These are phyloP conservation scores for Carollia perspicillata DNA, from an alignment of 2,113 vertebrate species.

Conservation along the genomic window DNA sequence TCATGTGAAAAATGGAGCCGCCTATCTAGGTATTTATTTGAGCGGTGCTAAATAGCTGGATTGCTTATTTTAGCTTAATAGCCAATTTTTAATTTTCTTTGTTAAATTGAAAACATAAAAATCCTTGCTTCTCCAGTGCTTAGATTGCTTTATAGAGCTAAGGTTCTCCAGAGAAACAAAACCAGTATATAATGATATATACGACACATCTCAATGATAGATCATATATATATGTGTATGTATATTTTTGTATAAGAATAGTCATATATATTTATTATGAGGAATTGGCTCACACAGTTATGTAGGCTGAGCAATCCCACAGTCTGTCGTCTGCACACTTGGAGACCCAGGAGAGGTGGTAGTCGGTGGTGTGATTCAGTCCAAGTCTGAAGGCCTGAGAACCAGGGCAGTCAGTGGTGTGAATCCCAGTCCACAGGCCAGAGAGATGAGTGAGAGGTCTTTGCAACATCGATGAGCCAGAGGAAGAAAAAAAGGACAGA, in stretches of 20 bases:
- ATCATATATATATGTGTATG: too few relatives aligned
- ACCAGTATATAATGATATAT: not conserved
- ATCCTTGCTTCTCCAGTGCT: not conserved
- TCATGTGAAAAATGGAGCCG: not conserved
- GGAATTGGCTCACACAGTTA: not conserved
- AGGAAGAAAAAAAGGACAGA: not conserved
- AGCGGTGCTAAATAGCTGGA: not conserved
- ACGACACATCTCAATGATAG: too few relatives aligned
- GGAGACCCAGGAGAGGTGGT: not conserved
- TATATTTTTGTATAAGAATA: not conserved
- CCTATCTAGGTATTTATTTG: not conserved
- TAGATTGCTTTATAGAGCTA: not conserved
- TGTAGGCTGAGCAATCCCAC: not conserved
- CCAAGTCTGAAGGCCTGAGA: not conserved
- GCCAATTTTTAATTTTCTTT: not conserved
- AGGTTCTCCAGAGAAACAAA: not conserved
- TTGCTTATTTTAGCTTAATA: not conserved
- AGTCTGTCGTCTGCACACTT: not conserved
- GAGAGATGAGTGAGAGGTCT: not conserved
- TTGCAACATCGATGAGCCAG: not conserved
- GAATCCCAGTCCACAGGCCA: not conserved
- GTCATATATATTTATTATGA: not conserved
- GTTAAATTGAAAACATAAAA: not conserved
- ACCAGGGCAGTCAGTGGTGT: not conserved
- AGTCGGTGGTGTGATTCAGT: not conserved